Conservation (phyloP, 1,140 invertebrate species). For the Lordiphosa clarofinis region DNA sequence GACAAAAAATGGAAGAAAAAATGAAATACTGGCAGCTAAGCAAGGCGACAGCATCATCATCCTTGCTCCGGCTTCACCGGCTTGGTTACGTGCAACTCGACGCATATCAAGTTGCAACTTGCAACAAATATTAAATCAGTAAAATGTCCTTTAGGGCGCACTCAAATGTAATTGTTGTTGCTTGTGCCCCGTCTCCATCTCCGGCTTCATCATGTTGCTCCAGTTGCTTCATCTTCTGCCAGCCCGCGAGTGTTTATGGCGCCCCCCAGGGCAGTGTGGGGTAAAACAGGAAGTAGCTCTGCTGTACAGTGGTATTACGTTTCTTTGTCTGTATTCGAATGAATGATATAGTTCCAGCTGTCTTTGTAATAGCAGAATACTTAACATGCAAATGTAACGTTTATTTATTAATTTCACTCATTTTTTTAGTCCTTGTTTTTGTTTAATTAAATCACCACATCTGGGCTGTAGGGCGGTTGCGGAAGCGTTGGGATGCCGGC, state of each 20-base stretch:
- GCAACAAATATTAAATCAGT: constrained; percentile 77
- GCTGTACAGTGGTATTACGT: not conserved
- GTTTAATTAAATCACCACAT: too few relatives aligned
- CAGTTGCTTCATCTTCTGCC: constrained; percentile 38
- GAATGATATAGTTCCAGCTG: too few relatives aligned
- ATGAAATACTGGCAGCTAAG: constrained; percentile 18
- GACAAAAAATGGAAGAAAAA: constrained; percentile 28
- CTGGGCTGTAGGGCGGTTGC: too few relatives aligned
- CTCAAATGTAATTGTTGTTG: constrained; percentile 74
- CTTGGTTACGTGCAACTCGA: constrained; percentile 59
- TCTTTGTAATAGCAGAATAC: not conserved
- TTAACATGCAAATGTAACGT: too few relatives aligned
- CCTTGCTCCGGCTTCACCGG: constrained; percentile 33
- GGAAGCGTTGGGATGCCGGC: too few relatives aligned
- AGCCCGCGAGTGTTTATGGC: constrained; percentile 68
- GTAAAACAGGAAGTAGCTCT: not conserved
- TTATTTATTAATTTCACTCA: too few relatives aligned
- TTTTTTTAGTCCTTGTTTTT: too few relatives aligned
- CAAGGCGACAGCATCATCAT: constrained; percentile 10
- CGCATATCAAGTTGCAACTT: constrained; percentile 75
- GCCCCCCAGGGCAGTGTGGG: constrained; percentile 8
- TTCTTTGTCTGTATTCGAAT: too few relatives aligned
- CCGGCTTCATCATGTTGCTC: constrained; percentile 5
- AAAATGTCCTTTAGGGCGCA: constrained; percentile 74
- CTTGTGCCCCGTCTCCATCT: not conserved